Conservation (phyloP, 2,888 invertebrate species). For the Priocnemis perturbator region DNA sequence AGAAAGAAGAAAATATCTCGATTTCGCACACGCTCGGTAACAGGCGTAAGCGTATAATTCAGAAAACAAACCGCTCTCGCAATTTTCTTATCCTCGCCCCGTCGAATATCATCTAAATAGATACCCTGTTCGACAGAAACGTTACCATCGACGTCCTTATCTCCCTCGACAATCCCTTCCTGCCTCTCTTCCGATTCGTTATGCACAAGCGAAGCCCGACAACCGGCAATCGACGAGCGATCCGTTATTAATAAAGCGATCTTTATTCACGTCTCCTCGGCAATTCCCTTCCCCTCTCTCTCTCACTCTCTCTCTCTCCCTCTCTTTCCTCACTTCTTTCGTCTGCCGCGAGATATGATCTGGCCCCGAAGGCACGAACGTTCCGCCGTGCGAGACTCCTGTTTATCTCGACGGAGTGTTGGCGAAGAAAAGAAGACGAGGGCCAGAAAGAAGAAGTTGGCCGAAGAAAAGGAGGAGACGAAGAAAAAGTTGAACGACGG, state of each 20-base stretch:
- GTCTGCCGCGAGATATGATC: background rate
- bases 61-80: too few species aligned
- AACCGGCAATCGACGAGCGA: slow-evolving; percentile 21
- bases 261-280: slow-evolving; percentile 39
- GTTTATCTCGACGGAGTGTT: slow-evolving; percentile 19
- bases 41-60: too few species aligned
- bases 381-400: slow-evolving; percentile 19
- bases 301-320: background rate
- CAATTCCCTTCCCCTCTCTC: background rate
- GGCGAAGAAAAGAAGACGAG: background rate
- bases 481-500: background rate
- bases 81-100: background rate
- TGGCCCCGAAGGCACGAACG: slow-evolving; percentile 4
- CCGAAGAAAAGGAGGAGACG: background rate
- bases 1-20: too few species aligned
- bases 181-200: slow-evolving; percentile 31
- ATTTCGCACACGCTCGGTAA: background rate
- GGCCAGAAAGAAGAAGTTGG: background rate
- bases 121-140: too few species aligned
- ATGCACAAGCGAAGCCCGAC: slow-evolving; percentile 21
- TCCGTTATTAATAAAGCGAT: slow-evolving; percentile 51
- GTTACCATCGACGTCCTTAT: too few species aligned
- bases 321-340: background rate
- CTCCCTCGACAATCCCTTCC: slow-evolving; percentile 16
- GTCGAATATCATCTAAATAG: too few species aligned